Conservation (phyloP, 1,140 invertebrate genomes). For the Scaptomyza pallida region DNA sequence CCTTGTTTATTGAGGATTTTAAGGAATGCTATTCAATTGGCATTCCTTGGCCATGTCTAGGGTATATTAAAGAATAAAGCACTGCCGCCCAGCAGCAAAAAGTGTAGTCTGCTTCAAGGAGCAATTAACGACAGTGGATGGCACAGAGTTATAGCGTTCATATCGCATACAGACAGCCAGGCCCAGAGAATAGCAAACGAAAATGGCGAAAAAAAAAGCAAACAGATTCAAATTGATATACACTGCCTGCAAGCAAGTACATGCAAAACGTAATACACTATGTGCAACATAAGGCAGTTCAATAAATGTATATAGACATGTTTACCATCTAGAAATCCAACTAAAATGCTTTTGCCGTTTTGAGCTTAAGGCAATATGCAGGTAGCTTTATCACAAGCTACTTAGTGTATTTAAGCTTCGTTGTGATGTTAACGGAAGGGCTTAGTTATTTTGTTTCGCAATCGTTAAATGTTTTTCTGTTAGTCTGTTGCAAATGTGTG, state of each 20-base stretch:
- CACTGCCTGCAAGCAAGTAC: conserved; percentile 5
- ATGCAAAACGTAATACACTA: not conserved
- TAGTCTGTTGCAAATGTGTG: conserved; percentile 47
- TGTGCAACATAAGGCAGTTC: not conserved
- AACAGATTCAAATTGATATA: conserved; percentile 19
- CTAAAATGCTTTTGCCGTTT: too few species aligned
- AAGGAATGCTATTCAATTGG: not conserved
- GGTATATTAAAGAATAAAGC: conserved; percentile 30
- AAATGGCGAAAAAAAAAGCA: conserved; percentile 23
- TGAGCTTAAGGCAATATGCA: too few species aligned
- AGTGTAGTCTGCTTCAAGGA: conserved; percentile 77
- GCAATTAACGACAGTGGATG: conserved; percentile 79
- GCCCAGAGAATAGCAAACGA: conserved; percentile 12
- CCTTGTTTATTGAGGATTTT: not conserved
- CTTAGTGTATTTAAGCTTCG: conserved; percentile 20
- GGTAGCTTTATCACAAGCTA: not conserved
- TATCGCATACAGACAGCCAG: conserved; percentile 67
- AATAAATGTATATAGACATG: too few species aligned
- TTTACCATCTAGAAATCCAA: too few species aligned
- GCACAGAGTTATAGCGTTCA: conserved; percentile 71
- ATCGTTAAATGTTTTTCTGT: conserved; percentile 73
- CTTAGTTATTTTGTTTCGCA: conserved; percentile 27
- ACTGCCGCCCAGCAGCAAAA: conserved; percentile 48
- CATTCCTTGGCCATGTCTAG: conserved; percentile 2
- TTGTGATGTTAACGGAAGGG: not conserved